Percentiles rank a stretch among this genome's conserved stretches.
Evolutionary conservation across 2,113 vertebrate species (phyloP).

Genomic region (Pangasianodon gigas): DNA sequence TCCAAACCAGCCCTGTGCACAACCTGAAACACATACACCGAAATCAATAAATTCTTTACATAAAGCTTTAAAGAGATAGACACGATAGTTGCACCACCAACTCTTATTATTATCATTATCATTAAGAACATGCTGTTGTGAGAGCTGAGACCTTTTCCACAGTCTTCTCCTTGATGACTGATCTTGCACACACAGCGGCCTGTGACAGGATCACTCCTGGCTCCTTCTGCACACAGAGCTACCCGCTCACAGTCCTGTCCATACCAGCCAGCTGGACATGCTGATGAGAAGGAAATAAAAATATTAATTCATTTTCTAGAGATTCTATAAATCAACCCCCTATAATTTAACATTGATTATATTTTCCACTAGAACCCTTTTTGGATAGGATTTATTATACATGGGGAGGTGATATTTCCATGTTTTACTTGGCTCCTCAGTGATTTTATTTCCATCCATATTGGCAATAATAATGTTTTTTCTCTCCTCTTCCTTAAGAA

Average conservation of each 20-base stretch:
- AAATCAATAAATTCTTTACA: neutral
- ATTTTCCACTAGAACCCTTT: neutral
- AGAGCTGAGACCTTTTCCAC: constrained; percentile 72
- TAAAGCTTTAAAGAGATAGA: neutral
- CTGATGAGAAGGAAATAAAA: constrained; percentile 61
- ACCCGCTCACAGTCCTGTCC: constrained; percentile 75
- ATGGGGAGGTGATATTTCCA: neutral
- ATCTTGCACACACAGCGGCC: constrained; percentile 79
- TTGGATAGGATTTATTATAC: neutral
- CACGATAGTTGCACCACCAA: neutral
- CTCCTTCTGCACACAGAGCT: constrained; percentile 74
- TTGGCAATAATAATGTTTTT: neutral
- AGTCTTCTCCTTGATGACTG: constrained; percentile 74
- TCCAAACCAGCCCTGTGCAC: constrained; percentile 72
- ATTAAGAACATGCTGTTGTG: neutral
- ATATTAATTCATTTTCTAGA: neutral
- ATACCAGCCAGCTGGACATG: constrained; percentile 77
- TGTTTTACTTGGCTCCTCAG: neutral
- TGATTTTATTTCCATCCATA: neutral
- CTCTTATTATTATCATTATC: neutral
- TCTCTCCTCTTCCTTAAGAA: neutral
- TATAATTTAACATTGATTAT: neutral
- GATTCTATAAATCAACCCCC: neutral
- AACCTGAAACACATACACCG: constrained; percentile 31
- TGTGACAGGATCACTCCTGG: constrained; percentile 73